A percentile compares a stretch with the other conserved stretches of the same genome.
phyloP scores from a whole-genome alignment of 2,888 invertebrate species.

The Disparrhopalites patrizii region DNA sequence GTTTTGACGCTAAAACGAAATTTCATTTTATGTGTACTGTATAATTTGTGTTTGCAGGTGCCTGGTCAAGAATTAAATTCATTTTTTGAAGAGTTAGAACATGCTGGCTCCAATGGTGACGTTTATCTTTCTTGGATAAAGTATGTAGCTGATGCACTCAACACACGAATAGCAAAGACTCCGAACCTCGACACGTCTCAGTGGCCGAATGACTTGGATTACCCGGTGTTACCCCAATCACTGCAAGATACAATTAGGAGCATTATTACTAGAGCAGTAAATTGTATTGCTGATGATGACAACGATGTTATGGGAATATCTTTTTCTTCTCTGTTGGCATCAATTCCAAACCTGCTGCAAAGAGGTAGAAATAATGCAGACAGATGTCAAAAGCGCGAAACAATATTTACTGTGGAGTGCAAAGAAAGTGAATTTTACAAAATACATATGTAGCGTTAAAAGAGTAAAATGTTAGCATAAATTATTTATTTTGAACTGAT shows the following conservation, averaged over 20 bases:
- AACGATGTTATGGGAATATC: constrained; percentile 44
- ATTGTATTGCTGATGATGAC: constrained; percentile 23
- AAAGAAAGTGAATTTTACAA: no score
- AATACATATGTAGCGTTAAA: no score
- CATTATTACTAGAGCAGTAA: constrained; percentile 40
- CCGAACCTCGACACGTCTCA: constrained; percentile 38
- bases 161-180: constrained; percentile 37
- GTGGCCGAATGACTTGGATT: constrained; percentile 45
- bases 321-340: constrained; percentile 40
- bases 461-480: no score
- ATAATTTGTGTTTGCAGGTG: constrained; percentile 30
- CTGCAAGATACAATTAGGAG: constrained; percentile 38
- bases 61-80: constrained; percentile 33
- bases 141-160: constrained; percentile 47
- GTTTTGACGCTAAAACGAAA: background rate
- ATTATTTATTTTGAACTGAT: no score
- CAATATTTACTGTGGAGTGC: no score
- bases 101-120: constrained; percentile 41
- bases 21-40: background rate
- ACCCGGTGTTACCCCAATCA: constrained; percentile 40
- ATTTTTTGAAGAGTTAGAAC: constrained; percentile 44
- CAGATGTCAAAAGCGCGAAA: no score
- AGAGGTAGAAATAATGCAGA: constrained; percentile 41
- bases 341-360: constrained; percentile 42
- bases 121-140: constrained; percentile 48